phyloP scores from a whole-genome alignment of 2,797 vertebrate species.

The Coregonus ussuriensis region DNA sequence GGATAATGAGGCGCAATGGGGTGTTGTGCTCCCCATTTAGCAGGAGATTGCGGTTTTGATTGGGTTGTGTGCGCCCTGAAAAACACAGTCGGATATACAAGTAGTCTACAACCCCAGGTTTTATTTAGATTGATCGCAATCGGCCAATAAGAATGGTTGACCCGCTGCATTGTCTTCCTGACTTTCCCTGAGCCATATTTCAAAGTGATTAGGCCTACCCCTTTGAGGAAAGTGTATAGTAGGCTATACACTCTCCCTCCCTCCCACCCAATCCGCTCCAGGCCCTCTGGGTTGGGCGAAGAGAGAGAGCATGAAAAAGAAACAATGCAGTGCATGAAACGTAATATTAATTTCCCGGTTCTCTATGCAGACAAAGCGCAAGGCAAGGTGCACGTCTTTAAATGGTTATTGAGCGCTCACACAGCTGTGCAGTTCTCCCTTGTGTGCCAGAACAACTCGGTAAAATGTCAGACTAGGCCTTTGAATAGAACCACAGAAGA shows the following conservation, averaged over 20 bases:
- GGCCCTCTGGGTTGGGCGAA: conserved; percentile 61
- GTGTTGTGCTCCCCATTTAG: conserved; percentile 65
- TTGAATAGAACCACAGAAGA: conserved; percentile 52
- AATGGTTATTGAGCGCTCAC: conserved; percentile 68
- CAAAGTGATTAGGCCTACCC: conserved; percentile 60
- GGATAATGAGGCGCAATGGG: conserved; percentile 77
- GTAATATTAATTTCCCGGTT: conserved; percentile 77
- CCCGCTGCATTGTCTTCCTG: conserved; percentile 67
- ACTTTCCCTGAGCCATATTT: conserved; percentile 73
- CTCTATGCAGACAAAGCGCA: conserved; percentile 70
- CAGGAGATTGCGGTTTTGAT: conserved; percentile 69
- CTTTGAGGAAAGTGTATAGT: conserved; percentile 68
- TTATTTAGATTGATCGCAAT: conserved; percentile 76
- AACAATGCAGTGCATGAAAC: conserved; percentile 76
- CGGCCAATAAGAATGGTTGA: conserved; percentile 72
- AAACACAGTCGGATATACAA: conserved; percentile 76
- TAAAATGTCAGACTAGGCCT: conserved; percentile 64
- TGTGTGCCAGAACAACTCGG: conserved; percentile 61
- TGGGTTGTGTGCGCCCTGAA: conserved; percentile 66
- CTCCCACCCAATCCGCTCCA: conserved; percentile 30
- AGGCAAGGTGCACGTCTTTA: conserved; percentile 66
- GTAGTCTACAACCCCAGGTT: conserved; percentile 66
- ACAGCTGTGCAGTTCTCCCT: conserved; percentile 70
- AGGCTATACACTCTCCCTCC: conserved; percentile 11
- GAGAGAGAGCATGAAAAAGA: conserved; percentile 65